Evolutionary conservation across 2,888 invertebrate genomes (phyloP).

Genomic region (Aporophyla nigra): DNA sequence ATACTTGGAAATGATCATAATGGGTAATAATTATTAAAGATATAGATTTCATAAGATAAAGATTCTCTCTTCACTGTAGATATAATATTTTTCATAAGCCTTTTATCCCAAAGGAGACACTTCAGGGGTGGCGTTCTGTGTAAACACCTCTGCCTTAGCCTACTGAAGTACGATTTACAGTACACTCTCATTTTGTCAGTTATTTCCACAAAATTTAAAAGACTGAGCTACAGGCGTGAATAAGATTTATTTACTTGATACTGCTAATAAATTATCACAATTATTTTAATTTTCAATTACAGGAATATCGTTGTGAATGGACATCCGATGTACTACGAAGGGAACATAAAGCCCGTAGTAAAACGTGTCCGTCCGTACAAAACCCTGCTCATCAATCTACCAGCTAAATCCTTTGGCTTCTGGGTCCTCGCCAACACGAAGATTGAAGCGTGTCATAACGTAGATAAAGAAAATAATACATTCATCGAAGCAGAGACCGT

Average conservation of each 20-base stretch:
- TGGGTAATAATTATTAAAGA: conserved; percentile 78
- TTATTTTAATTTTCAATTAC: conserved; percentile 42
- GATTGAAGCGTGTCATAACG: conserved; percentile 89
- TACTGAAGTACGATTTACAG: too few species aligned
- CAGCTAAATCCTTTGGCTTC: conserved; percentile 93
- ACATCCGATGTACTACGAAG: conserved; percentile 90
- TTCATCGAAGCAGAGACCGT: conserved; percentile 64
- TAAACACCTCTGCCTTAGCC: too few species aligned
- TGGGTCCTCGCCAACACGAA: conserved; percentile 94
- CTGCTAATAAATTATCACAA: neutral
- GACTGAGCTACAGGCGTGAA: neutral
- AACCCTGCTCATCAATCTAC: conserved; percentile 91
- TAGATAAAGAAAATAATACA: conserved; percentile 65
- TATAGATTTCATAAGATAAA: too few species aligned
- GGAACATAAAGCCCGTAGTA: conserved; percentile 90
- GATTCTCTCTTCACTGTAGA: too few species aligned
- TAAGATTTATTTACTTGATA: neutral
- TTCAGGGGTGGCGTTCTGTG: too few species aligned
- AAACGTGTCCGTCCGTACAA: conserved; percentile 88
- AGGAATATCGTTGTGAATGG: conserved; percentile 93
- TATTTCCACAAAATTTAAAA: too few species aligned
- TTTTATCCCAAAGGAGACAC: too few species aligned
- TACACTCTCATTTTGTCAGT: too few species aligned
- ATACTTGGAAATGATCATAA: conserved; percentile 85
- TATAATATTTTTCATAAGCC: too few species aligned